A percentile compares a stretch with the other conserved stretches of the same genome.
phyloP scores from a whole-genome alignment of 1,140 invertebrate species.

The Papilio machaon region DNA sequence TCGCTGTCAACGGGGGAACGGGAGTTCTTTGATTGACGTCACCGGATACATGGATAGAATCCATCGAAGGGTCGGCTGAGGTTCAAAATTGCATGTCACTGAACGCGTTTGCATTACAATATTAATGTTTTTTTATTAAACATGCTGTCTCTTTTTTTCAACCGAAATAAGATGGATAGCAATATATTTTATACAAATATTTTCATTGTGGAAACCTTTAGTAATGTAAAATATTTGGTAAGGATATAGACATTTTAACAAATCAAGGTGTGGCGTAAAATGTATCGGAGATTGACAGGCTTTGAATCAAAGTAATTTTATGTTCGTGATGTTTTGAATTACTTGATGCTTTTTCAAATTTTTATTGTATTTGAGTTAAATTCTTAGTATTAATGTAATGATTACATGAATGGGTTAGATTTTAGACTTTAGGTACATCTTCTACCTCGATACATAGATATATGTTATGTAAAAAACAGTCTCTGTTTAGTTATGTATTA shows the following conservation, averaged over 20 bases:
- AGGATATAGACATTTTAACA: neutral
- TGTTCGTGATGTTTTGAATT: neutral
- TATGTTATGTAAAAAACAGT: neutral
- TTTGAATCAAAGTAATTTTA: constrained; percentile 7
- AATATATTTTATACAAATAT: neutral
- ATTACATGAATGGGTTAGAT: neutral
- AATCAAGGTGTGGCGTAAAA: neutral
- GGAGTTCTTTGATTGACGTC: constrained; percentile 63
- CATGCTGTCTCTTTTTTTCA: neutral
- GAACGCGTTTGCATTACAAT: constrained; percentile 34
- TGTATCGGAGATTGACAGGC: neutral
- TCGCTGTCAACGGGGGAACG: constrained; percentile 64
- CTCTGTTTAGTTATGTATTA: neutral
- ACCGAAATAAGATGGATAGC: neutral
- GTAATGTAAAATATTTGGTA: neutral
- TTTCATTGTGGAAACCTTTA: no score
- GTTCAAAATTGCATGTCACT: constrained; percentile 57
- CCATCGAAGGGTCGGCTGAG: constrained; percentile 45
- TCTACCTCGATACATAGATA: neutral
- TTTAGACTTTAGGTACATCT: neutral
- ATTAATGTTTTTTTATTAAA: neutral
- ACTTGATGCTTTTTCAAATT: neutral
- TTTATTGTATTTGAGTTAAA: neutral
- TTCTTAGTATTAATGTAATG: neutral
- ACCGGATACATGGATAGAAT: constrained; percentile 51